Base-by-base conservation (phyloP, 2,113 vertebrate genomes). In the Cheilinus undulatus region DNA sequence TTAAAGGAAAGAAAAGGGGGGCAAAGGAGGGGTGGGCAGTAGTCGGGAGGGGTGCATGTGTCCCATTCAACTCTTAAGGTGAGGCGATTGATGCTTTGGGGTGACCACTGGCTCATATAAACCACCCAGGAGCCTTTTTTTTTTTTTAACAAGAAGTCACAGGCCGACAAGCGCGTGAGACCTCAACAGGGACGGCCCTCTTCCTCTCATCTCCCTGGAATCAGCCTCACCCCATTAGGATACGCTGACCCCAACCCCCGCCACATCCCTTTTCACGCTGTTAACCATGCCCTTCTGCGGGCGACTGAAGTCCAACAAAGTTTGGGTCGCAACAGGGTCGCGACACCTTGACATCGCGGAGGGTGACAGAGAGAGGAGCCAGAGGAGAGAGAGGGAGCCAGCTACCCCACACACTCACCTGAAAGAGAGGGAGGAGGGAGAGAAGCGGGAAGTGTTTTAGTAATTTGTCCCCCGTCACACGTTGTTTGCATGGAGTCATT, bases 361-460 rank as follows among this genome's bases (percentile, higher is more conserved):
- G 87, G 89, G 90, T 93, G 92, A 89, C 84, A 70, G 91, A 91
- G 88, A 93, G 91, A 92, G 91, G 89, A 92, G 82, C 85, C 88
- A 90, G 88, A 87, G 71, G 83, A 60, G 72, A 73, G 69, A 68
- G 67, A 71, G 78, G 51, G 48, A 43, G 45, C 51, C 74, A 19
- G 81, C 80, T 83, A 83, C 77, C 68, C 77, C 66, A 1, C 28
- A 78, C 69, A 65, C 61, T 87, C 76, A 89, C 84, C 87, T 87
- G 81, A 87, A 83, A 67, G 78, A 83, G 80, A 65, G 52, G 64
- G 57, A 59, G 68, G 70, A 54, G 43, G n/a, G 3, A 27, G 56
- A 75, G 24, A 71, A 68, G 71, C 64, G 54, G 69, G 80, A 84
- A 84, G 84, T 73, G 38, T 78, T 86, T 77, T 27, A 49, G 89